These are phyloP conservation scores for Drosophila kanapiae DNA, from an alignment of 1,140 invertebrate species.

Conservation along the genomic window DNA sequence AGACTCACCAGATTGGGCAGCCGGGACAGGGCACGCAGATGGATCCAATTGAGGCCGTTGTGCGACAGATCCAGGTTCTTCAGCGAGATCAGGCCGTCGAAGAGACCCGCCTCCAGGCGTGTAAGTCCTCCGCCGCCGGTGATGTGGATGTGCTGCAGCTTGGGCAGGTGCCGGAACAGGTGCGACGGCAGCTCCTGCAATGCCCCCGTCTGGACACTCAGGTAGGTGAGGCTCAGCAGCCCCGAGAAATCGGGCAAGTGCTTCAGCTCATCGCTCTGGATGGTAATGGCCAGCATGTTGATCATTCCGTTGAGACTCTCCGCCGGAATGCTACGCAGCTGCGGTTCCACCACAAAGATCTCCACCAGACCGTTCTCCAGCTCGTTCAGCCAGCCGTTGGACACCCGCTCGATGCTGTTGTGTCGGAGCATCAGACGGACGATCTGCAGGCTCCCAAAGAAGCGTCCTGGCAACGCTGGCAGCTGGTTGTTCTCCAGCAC, in stretches of 20 bases:
- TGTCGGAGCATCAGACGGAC: constrained; percentile 92
- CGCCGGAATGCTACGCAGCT: constrained; percentile 90
- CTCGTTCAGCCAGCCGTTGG: constrained; percentile 92
- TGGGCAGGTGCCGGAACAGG: constrained; percentile 90
- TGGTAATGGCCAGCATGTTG: constrained; percentile 92
- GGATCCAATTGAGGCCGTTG: constrained; percentile 92
- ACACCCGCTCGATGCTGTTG: constrained; percentile 93
- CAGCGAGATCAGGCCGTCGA: constrained; percentile 91
- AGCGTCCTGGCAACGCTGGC: constrained; percentile 91
- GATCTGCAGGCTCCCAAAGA: constrained; percentile 91
- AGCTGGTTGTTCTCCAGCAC: constrained; percentile 94
- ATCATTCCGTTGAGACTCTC: constrained; percentile 91
- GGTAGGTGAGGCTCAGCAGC: constrained; percentile 88
- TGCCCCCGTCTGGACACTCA: constrained; percentile 90
- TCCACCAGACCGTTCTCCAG: constrained; percentile 92
- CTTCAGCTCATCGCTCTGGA: constrained; percentile 91
- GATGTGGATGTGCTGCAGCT: constrained; percentile 91
- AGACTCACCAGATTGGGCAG: constrained; percentile 91
- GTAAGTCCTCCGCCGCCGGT: constrained; percentile 89
- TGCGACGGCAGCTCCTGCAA: constrained; percentile 89
- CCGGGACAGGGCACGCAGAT: constrained; percentile 90
- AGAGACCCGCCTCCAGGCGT: constrained; percentile 89
- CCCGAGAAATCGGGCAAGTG: constrained; percentile 89
- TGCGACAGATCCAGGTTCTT: constrained; percentile 91
- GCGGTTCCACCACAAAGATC: constrained; percentile 93